Percentiles rank a stretch among this genome's conserved stretches.
These are phyloP conservation scores for Larimichthys crocea DNA, from an alignment of 2,113 vertebrate genomes.

Conservation along the genomic window DNA sequence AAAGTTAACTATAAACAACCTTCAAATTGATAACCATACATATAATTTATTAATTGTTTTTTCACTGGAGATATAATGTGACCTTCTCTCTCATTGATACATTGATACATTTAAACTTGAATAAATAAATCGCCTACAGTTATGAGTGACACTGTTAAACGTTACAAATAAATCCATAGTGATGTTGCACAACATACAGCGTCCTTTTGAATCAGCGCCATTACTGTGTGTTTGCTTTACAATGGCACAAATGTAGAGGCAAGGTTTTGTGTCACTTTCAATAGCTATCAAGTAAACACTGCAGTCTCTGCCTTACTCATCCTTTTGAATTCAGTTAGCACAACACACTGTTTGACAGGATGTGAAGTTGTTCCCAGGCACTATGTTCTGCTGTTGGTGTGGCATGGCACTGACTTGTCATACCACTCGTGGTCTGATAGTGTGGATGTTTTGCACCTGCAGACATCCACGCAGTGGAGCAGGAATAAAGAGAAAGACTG, in stretches of 20 bases:
- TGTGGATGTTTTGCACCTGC: constrained; percentile 40
- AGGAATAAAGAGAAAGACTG: constrained; percentile 21
- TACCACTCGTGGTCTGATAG: constrained; percentile 46
- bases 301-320: constrained; percentile 43
- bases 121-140: neutral
- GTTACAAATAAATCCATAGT: neutral
- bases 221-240: constrained; percentile 26
- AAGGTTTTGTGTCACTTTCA: constrained; percentile 45
- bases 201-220: constrained; percentile 11
- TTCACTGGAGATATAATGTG: neutral
- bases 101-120: constrained; percentile 4
- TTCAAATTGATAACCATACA: neutral
- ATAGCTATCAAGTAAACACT: constrained; percentile 47
- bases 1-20: neutral
- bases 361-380: constrained; percentile 52
- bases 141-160: neutral
- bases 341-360: constrained; percentile 59
- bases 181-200: constrained; percentile 23
- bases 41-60: neutral
- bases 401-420: constrained; percentile 59
- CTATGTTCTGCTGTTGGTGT: constrained; percentile 44
- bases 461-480: constrained; percentile 30
- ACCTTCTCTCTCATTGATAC: neutral
- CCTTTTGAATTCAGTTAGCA: constrained; percentile 49
- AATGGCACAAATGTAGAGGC: constrained; percentile 20